Evolutionary conservation across 2,113 vertebrate species (phyloP), one percentile per base, ranked within the genome.

Genomic region (Hyperopisus bebe): DNA sequence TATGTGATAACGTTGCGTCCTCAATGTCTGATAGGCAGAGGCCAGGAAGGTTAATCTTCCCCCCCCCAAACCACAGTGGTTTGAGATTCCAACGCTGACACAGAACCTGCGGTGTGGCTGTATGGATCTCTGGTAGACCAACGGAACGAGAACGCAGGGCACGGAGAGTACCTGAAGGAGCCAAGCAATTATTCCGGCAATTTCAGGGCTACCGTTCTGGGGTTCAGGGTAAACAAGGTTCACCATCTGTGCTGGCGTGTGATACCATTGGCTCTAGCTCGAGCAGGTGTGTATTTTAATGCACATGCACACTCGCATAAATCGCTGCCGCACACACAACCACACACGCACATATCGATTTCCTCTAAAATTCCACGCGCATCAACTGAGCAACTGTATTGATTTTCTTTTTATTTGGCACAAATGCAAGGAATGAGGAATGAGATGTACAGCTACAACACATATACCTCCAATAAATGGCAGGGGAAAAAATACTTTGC

Each of bases 141-240:
- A n/a, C 42, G 19, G 10, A 74, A 87, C 24, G 0, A 19, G n/a
- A 74, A 51, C 42, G 5, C 21, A 55, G 24, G 51, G 50, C 50
- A 39, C 0, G 47, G n/a, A 5, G 47, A 17, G n/a, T 8, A 7
- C 19, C 85, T 47, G 10, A n/a, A 53, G 62, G 35, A 44, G 48
- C 66, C 66, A 80, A 82, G 89, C 21, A 42, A 87, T 88, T 88
- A 90, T 88, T 90, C 47, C 47, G 31, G 62, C 89, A 87, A 77
- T 86, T 74, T 85, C 62, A 53, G 58, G 89, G 35, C 53, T 86
- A 35, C 46, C 15, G 47, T 70, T 62, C 55, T 90, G 85, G 70
- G 88, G 58, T 83, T 88, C 88, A 46, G 86, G 86, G 62, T 88
- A 9, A 44, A 58, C 47, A 9, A 88, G 66, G 47, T 88, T 77